A percentile compares a stretch with the other conserved stretches of the same genome.
These are phyloP conservation scores for Schizopygopsis pylzovi DNA, from an alignment of 2,797 vertebrate species.

Conservation along the genomic window DNA sequence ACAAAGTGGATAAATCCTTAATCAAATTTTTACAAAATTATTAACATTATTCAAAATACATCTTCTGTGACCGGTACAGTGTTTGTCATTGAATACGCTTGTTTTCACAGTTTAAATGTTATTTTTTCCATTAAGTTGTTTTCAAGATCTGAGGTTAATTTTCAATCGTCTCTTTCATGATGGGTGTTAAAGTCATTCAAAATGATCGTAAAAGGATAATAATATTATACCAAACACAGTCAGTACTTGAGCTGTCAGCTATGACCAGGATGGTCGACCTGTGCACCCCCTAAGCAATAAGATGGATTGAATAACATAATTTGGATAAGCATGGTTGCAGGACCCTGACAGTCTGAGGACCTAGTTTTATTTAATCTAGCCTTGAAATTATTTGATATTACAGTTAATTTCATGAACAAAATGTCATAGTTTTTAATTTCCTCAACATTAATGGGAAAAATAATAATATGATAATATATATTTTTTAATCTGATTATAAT, in stretches of 20 bases:
- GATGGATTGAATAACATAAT: not conserved
- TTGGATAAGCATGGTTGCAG: not conserved
- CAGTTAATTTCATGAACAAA: not conserved
- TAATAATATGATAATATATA: not conserved
- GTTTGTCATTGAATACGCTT: not conserved
- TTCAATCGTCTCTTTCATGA: not conserved
- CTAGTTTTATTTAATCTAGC: not conserved
- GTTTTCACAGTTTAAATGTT: not conserved
- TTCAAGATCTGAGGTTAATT: not conserved
- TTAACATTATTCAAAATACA: not conserved
- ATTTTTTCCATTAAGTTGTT: not conserved
- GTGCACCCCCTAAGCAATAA: not conserved
- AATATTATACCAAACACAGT: not conserved
- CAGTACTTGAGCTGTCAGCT: not conserved
- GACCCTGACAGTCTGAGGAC: not conserved
- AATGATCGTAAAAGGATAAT: not conserved
- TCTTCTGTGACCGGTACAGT: not conserved
- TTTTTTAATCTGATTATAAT: not conserved
- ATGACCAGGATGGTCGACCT: not conserved
- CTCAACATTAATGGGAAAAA: not conserved
- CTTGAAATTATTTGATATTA: not conserved
- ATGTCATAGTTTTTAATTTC: not conserved
- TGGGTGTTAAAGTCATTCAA: not conserved
- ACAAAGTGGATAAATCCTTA: not conserved
- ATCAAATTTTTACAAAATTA: not conserved